These are phyloP conservation scores for Zaprionus taronus DNA, from an alignment of 1,140 invertebrate genomes.

Conservation along the genomic window DNA sequence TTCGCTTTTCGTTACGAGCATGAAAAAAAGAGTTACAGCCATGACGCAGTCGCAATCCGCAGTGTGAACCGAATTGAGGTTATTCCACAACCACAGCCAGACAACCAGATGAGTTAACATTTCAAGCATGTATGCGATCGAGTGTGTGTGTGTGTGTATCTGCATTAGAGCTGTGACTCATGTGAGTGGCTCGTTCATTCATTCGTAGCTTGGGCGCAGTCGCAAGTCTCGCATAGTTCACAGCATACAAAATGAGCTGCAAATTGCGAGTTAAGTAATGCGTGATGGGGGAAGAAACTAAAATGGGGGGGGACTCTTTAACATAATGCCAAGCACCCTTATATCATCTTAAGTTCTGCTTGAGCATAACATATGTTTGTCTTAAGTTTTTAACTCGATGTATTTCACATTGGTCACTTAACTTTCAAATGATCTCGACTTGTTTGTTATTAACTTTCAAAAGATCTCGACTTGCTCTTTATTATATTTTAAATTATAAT, in stretches of 20 bases:
- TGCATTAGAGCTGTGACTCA: slow-evolving; percentile 65
- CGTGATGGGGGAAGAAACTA: slow-evolving; percentile 1
- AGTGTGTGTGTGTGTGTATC: slow-evolving; percentile 28
- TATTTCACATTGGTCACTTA: too few relatives aligned
- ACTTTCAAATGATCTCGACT: background rate
- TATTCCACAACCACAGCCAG: slow-evolving; percentile 53
- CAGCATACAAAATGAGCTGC: slow-evolving; percentile 27
- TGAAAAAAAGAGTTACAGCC: slow-evolving; percentile 55
- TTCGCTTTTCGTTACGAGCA: slow-evolving; percentile 31
- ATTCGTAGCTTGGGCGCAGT: slow-evolving; percentile 13
- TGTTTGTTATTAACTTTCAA: background rate
- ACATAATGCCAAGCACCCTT: background rate
- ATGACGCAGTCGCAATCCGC: slow-evolving; percentile 68
- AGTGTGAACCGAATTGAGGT: slow-evolving; percentile 75
- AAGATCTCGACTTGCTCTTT: background rate
- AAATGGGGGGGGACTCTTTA: background rate
- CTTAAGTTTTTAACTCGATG: too few relatives aligned
- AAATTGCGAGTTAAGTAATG: slow-evolving; percentile 31
- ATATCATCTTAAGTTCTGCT: background rate
- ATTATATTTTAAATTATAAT: background rate
- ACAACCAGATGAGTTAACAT: slow-evolving; percentile 71
- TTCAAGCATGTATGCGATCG: slow-evolving; percentile 42
- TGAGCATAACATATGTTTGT: too few relatives aligned
- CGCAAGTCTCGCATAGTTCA: slow-evolving; percentile 35
- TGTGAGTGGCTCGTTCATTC: slow-evolving; percentile 68